phyloP scores from a whole-genome alignment of 1,140 invertebrate species.

The Drosophila neocordata region DNA sequence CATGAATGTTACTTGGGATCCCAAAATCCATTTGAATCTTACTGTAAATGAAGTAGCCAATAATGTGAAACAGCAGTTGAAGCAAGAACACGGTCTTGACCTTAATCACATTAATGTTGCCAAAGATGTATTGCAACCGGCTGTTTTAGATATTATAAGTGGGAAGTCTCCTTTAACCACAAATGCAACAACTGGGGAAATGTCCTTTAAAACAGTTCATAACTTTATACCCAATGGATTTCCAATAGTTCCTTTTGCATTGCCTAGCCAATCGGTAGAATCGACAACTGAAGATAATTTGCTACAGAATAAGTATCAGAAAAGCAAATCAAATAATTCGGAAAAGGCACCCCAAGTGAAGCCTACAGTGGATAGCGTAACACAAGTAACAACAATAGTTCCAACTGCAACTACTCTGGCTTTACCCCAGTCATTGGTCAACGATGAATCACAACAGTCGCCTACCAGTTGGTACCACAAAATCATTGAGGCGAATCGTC shows the following conservation, averaged over 20 bases:
- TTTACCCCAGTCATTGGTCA: conserved; percentile 52
- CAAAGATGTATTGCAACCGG: conserved; percentile 58
- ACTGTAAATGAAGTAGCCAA: conserved; percentile 54
- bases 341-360: conserved; percentile 65
- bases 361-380: background rate
- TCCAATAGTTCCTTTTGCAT: conserved; percentile 67
- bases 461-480: conserved; percentile 60
- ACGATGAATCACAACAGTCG: conserved; percentile 16
- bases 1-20: conserved; percentile 60
- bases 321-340: conserved; percentile 62
- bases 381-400: background rate
- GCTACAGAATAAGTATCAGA: conserved; percentile 46
- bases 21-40: conserved; percentile 67
- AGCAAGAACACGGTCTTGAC: conserved; percentile 63
- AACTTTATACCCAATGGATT: conserved; percentile 64
- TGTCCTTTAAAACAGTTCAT: conserved; percentile 56
- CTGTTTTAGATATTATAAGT: conserved; percentile 62
- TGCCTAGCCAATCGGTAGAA: conserved; percentile 40
- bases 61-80: conserved; percentile 52
- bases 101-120: conserved; percentile 55
- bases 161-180: conserved; percentile 46
- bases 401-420: conserved; percentile 15
- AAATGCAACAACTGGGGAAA: conserved; percentile 28
- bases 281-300: conserved; percentile 18
- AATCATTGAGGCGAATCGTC: conserved; percentile 72